phyloP scores from a whole-genome alignment of 1,140 invertebrate species.

The Chironomus tepperi region DNA sequence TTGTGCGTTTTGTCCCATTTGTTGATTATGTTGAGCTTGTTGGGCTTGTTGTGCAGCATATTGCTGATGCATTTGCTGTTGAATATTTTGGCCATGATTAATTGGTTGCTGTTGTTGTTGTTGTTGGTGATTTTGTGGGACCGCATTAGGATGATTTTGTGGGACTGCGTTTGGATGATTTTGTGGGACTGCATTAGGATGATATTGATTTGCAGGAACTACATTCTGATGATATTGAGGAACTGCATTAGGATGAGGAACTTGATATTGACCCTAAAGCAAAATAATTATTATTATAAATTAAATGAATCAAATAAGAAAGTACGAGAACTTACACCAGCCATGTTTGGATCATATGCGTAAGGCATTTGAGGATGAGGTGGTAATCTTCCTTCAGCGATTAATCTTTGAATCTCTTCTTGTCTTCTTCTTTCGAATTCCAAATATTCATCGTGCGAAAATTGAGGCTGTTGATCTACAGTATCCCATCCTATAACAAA shows the following conservation, averaged over 20 bases:
- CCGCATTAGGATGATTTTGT: conserved; percentile 23
- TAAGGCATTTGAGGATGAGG: conserved; percentile 37
- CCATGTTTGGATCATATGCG: conserved; percentile 34
- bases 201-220: conserved; percentile 27
- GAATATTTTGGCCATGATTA: conserved; percentile 25
- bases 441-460: conserved; percentile 69
- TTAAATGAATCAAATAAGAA: conserved; percentile 27
- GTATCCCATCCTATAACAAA: conserved; percentile 64
- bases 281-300: conserved; percentile 30
- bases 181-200: conserved; percentile 34
- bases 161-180: conserved; percentile 21
- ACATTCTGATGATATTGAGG: conserved; percentile 30
- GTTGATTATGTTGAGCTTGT: conserved; percentile 19
- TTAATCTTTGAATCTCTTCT: conserved; percentile 53
- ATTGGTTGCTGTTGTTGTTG: conserved; percentile 31
- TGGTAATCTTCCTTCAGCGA: conserved; percentile 44
- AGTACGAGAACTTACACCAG: conserved; percentile 29
- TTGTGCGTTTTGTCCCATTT: conserved; percentile 27
- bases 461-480: conserved; percentile 69
- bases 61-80: conserved; percentile 30
- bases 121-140: conserved; percentile 29
- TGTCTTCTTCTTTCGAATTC: conserved; percentile 56
- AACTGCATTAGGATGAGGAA: conserved; percentile 24
- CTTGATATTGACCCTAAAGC: conserved; percentile 29
- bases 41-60: conserved; percentile 29